Base-by-base conservation (phyloP, 1,140 invertebrate species). In the Aporrectodea caliginosa region DNA sequence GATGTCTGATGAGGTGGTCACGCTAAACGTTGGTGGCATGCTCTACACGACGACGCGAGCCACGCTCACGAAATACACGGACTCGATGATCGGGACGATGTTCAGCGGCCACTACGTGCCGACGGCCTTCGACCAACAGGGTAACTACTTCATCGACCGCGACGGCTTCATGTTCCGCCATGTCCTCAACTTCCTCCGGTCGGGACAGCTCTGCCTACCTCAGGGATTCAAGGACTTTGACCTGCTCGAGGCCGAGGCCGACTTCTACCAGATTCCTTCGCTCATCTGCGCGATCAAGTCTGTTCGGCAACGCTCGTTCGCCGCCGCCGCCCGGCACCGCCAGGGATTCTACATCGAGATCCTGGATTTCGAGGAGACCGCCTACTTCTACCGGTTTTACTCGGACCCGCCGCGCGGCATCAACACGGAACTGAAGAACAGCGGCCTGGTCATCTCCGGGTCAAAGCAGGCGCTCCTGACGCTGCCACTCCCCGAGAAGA, bases 31-130 rank as follows among this genome's bases (percentile, higher is more conserved):
- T 68, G 83, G 83, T 58, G 83, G 83, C n/a, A 77, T 77, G n/a
- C 71, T 79, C 16, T 84, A 84, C 75, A 83, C 83, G 32, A 84
- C 83, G 29, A 84, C 83, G 27, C 75, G 79, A 6, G 76, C 77
- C 16, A 84, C 83, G 1, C 77, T 84, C 58, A 69, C 77, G 2
- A 82, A 81, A 31, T 83, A 84, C 77, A 78, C 79, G 33, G 83
- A 84, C 69, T 83, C 83, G 29, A 84, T 84, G 83, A 74, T 84
- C 16, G 81, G 72, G 35, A 74, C 80, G 2, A 84, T 84, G 83
- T 82, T 84, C 34, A 78, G 79, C 30, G 83, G 82, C 30, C 79
- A 80, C n/a, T 80, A 79, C 76, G 68, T 80, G 58, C 81, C 81
- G 22, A 80, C 81, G n/a, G 77, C 79, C n/a, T 68, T 27, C 33